These are phyloP conservation scores for Pararge aegeria DNA, from an alignment of 1,140 invertebrate genomes.

Conservation along the genomic window DNA sequence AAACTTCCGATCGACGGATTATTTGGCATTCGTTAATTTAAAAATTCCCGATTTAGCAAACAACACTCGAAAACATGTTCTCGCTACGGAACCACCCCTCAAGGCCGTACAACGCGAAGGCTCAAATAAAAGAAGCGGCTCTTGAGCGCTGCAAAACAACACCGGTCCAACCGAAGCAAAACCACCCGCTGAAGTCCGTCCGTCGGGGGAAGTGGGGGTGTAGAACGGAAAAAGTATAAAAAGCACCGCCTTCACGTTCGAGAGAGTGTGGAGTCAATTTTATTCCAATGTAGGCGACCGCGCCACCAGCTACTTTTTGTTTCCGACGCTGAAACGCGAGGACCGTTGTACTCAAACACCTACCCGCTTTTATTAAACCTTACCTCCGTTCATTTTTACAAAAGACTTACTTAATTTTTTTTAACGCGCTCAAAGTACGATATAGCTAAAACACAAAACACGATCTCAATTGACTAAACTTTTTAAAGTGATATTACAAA, in stretches of 20 bases:
- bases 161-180: slow-evolving; percentile 70
- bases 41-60: slow-evolving; percentile 74
- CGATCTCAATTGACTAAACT: background rate
- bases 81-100: slow-evolving; percentile 61
- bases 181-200: slow-evolving; percentile 74
- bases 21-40: slow-evolving; percentile 74
- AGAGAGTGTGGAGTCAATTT: slow-evolving; percentile 78
- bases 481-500: background rate
- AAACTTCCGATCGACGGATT: slow-evolving; percentile 66
- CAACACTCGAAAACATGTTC: slow-evolving; percentile 76
- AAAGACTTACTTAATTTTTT: slow-evolving; percentile 43
- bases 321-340: slow-evolving; percentile 74
- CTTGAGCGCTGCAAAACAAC: slow-evolving; percentile 78
- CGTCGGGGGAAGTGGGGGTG: slow-evolving; percentile 54
- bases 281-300: slow-evolving; percentile 78
- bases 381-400: slow-evolving; percentile 46
- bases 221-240: slow-evolving; percentile 62
- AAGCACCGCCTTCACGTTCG: slow-evolving; percentile 73
- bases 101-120: slow-evolving; percentile 71
- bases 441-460: background rate
- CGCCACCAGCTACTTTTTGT: slow-evolving; percentile 75
- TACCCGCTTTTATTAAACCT: slow-evolving; percentile 75
- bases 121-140: slow-evolving; percentile 76
- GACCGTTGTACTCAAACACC: slow-evolving; percentile 74
- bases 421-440: slow-evolving; percentile 16